Percentiles rank a stretch among this genome's conserved stretches.
Conservation (phyloP, 1,140 invertebrate genomes). For the Maconellicoccus hirsutus region DNA sequence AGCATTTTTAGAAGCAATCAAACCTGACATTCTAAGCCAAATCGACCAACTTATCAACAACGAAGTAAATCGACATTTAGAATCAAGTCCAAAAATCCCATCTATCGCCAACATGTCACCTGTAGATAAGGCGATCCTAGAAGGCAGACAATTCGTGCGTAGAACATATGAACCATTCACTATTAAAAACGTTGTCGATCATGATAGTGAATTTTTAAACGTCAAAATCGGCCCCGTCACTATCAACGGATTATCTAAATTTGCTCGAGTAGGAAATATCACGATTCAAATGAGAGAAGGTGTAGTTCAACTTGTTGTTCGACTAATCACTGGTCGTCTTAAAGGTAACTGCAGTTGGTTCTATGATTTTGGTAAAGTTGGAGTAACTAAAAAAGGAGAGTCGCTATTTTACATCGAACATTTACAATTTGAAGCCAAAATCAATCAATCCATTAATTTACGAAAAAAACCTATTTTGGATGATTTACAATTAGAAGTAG, state of each 20-base stretch:
- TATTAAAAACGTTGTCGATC: conserved; percentile 23
- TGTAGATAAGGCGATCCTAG: conserved; percentile 63
- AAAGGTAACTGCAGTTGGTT: conserved; percentile 60
- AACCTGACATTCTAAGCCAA: conserved; percentile 64
- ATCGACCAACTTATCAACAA: conserved; percentile 29
- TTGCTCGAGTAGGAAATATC: conserved; percentile 68
- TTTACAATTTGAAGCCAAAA: conserved; percentile 38
- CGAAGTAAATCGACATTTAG: conserved; percentile 29
- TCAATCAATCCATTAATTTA: conserved; percentile 63
- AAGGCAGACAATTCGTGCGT: conserved; percentile 54
- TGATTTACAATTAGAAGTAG: conserved; percentile 61
- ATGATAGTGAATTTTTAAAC: conserved; percentile 13
- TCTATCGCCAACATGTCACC: conserved; percentile 65
- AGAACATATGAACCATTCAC: conserved; percentile 55
- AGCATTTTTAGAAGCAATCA: conserved; percentile 32
- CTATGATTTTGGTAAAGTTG: conserved; percentile 35
- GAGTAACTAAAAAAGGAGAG: conserved; percentile 30
- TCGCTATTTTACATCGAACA: conserved; percentile 59
- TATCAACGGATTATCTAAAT: conserved; percentile 51
- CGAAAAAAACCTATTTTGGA: conserved; percentile 55
- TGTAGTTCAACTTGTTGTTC: conserved; percentile 48
- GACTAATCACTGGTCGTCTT: conserved; percentile 63
- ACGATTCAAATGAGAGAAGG: conserved; percentile 54
- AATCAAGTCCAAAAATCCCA: conserved; percentile 38
- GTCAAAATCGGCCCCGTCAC: conserved; percentile 26